Evolutionary conservation across 2,797 vertebrate genomes (phyloP).

Genomic region (Hafferia zeledoni): DNA sequence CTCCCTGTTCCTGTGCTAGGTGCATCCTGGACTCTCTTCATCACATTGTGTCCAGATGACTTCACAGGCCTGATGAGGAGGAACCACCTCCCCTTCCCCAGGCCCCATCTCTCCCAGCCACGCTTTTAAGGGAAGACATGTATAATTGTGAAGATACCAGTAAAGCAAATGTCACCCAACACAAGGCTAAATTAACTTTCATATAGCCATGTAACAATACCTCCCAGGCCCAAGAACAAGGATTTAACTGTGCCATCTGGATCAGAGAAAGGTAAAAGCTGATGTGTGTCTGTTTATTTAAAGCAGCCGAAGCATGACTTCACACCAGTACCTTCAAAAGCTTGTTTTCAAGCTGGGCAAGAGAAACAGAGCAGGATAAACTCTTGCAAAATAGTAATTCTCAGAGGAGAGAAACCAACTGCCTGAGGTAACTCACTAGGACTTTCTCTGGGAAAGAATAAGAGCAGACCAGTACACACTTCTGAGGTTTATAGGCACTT

Average conservation of each 20-base stretch:
- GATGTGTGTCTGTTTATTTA: rapidly evolving
- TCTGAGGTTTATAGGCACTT: neutral
- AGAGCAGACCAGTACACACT: neutral
- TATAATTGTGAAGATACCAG: neutral
- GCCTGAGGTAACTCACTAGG: neutral
- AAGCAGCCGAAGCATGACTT: neutral
- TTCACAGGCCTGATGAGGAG: neutral
- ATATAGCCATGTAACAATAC: neutral
- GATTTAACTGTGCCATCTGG: neutral
- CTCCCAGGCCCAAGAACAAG: neutral
- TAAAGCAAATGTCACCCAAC: neutral
- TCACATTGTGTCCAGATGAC: neutral
- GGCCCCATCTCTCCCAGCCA: neutral
- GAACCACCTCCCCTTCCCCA: neutral
- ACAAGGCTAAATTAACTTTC: neutral
- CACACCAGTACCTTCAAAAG: neutral
- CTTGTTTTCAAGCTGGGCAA: neutral
- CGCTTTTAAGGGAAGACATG: neutral
- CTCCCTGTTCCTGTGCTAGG: neutral
- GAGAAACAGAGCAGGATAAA: neutral
- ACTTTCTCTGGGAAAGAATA: neutral
- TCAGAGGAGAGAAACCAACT: neutral
- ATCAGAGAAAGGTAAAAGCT: neutral
- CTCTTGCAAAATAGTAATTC: neutral
- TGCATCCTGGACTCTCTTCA: neutral